These are phyloP conservation scores for Caenorhabditis sp. DNA, from an alignment of 2,888 invertebrate genomes.

Conservation along the genomic window DNA sequence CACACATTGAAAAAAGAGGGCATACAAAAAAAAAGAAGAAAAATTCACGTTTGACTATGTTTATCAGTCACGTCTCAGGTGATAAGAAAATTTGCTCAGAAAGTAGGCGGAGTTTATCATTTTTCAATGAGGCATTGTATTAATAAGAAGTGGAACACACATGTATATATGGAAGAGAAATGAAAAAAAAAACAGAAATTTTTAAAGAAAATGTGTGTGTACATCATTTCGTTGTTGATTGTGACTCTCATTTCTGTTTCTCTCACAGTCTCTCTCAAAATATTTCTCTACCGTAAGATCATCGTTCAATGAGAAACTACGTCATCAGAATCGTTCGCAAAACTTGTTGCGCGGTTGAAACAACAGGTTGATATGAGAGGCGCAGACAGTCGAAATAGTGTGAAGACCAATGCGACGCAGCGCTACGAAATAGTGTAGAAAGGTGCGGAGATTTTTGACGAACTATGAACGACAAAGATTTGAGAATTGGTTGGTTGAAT, in stretches of 20 bases:
- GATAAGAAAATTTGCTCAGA: background rate
- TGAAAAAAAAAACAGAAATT: background rate
- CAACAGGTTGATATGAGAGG: constrained; percentile 31
- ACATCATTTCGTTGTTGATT: background rate
- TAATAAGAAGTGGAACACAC: too few relatives aligned
- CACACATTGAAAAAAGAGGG: background rate
- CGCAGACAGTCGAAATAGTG: constrained; percentile 43
- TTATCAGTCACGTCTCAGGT: constrained; percentile 37
- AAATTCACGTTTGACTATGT: constrained; percentile 31
- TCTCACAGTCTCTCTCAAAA: background rate
- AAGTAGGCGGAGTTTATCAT: background rate
- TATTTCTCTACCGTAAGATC: constrained; percentile 45
- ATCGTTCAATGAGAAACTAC: constrained; percentile 57
- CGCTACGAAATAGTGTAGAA: constrained; percentile 10
- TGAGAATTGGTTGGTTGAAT: background rate
- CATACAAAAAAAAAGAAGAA: background rate
- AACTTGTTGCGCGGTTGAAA: constrained; percentile 43
- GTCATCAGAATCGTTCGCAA: constrained; percentile 54
- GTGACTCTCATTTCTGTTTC: background rate
- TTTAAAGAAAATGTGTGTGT: background rate
- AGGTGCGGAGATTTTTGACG: constrained; percentile 42
- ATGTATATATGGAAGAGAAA: background rate
- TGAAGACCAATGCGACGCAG: constrained; percentile 45
- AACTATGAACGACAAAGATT: constrained; percentile 58
- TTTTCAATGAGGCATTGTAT: too few relatives aligned